Conservation (phyloP, 2,888 invertebrate species). For the Lasioglossum figueresi region DNA sequence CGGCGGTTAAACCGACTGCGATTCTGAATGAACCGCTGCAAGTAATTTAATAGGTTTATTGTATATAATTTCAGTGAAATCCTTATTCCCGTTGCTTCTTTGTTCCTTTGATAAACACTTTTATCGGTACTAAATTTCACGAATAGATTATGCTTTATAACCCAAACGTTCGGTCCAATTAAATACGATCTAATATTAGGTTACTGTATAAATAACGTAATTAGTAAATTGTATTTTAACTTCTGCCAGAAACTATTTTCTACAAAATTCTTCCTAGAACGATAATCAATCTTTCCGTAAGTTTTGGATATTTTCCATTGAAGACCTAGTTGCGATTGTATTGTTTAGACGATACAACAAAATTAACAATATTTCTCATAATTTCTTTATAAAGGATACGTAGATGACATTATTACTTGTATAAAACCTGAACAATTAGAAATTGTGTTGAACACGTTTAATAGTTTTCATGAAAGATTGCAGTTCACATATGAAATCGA, state of each 20-base stretch:
- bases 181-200: background rate
- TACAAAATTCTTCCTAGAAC: background rate
- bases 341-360: background rate
- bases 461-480: too few species aligned
- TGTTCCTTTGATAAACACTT: background rate
- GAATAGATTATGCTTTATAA: background rate
- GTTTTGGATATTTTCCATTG: background rate
- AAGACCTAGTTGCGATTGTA: background rate
- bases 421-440: too few species aligned
- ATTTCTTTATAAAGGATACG: too few species aligned
- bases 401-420: too few species aligned
- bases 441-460: too few species aligned
- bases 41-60: conserved; percentile 27
- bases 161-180: background rate
- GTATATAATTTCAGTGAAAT: background rate
- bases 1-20: conserved; percentile 10
- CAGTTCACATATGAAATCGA: too few species aligned
- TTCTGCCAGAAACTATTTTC: background rate
- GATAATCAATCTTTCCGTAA: background rate
- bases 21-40: conserved; percentile 16
- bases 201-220: background rate
- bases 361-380: background rate
- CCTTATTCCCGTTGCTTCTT: background rate
- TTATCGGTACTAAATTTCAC: background rate
- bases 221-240: background rate